A percentile compares a stretch with the other conserved stretches of the same genome.
Conservation (phyloP, 2,113 vertebrate species). For the Brachyistius frenatus region DNA sequence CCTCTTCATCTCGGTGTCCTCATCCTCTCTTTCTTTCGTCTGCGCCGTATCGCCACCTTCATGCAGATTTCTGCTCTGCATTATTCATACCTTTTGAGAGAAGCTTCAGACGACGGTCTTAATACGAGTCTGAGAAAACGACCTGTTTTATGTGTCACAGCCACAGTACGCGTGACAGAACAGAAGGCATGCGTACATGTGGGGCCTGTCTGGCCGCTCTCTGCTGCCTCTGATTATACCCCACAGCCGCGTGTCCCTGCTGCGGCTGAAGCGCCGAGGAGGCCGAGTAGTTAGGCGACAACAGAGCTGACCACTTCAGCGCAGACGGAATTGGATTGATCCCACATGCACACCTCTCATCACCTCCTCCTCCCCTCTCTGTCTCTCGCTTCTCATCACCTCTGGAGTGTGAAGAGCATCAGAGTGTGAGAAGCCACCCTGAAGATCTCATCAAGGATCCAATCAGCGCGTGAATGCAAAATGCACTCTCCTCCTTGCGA, state of each 20-base stretch:
- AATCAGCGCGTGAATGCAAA: constrained; percentile 91
- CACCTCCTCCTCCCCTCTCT: constrained; percentile 29
- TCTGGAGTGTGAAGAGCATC: constrained; percentile 71
- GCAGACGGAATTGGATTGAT: constrained; percentile 86
- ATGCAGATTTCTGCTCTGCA: constrained; percentile 73
- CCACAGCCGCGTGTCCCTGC: constrained; percentile 76
- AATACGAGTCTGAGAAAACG: constrained; percentile 56
- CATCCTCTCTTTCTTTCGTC: constrained; percentile 15
- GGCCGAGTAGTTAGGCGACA: constrained; percentile 90
- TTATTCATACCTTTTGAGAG: constrained; percentile 72
- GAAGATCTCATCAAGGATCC: constrained; percentile 89
- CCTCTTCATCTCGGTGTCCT: constrained; percentile 24
- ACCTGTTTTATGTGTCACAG: constrained; percentile 13
- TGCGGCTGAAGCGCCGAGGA: constrained; percentile 66
- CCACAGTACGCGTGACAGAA: neutral
- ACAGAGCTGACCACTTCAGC: constrained; percentile 94
- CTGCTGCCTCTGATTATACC: constrained; percentile 90
- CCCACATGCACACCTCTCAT: constrained; percentile 81
- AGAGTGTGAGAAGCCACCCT: constrained; percentile 78
- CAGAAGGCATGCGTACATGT: constrained; percentile 7
- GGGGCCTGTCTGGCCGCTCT: constrained; percentile 21
- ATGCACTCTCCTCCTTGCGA: constrained; percentile 68
- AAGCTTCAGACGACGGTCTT: constrained; percentile 47
- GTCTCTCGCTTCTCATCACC: constrained; percentile 66
- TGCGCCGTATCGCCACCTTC: constrained; percentile 43